Evolutionary conservation across 1,140 invertebrate genomes (phyloP), one percentile per base, ranked within the genome.

Genomic region (Parasteatoda tepidariorum): DNA sequence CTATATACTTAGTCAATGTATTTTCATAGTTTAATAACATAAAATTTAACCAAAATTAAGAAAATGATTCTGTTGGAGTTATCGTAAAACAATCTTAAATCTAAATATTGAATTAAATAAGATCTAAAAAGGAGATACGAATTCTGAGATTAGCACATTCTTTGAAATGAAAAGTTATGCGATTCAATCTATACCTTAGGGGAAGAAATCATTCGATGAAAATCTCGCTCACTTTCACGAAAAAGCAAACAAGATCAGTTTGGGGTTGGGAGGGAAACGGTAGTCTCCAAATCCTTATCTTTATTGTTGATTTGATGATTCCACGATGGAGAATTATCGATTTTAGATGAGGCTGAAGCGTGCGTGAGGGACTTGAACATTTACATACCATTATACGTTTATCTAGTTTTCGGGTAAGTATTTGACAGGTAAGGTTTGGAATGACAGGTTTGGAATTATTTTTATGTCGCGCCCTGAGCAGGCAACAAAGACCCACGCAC

Each of bases 221-320:
- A 48, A 48, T 48, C 38, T 48, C 38, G 38, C 38, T 48, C 38
- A 13, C 38, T 48, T 48, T 48, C 38, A 13, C 38, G 9, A 13
- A 48, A 48, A 48, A 13, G 38, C 38, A 48, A 48, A 48, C 38
- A 48, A 48, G 38, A 48, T 48, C 38, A 48, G n/a, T n/a, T n/a
- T n/a, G n/a, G 18, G 66, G 13, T 15, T 28, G 68, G n/a, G 68
- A 38, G 68, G 48, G 55, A 71, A 71, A 57, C 31, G 13, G 48
- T 55, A 57, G 15, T 38, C 48, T 11, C 68, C 22, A 71, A 71
- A 57, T 18, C 26, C 57, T 74, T 61, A 74, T 59, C 71, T 74
- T 61, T 59, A 78, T 78, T 66, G 74, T 78, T 78, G 74, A 78
- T 78, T 64, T 78, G 74, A 78, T 78, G 59, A 78, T 78, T 78